A percentile compares a stretch with the other conserved stretches of the same genome.
phyloP scores from a whole-genome alignment of 2,113 vertebrate genomes.

The Puffinus mauretanicus region DNA sequence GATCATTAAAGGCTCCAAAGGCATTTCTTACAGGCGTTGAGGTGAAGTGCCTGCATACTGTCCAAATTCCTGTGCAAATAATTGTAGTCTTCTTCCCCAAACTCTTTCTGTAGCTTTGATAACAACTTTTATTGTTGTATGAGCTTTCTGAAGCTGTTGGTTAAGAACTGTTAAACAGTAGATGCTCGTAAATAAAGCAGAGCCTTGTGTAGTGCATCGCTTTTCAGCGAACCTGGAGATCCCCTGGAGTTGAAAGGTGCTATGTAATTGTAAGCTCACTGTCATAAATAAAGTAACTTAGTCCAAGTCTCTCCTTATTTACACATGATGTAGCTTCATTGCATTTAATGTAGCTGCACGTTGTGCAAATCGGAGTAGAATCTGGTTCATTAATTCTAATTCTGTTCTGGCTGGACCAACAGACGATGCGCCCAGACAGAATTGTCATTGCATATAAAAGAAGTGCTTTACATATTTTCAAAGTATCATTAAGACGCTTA shows the following conservation, averaged over 20 bases:
- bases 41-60: background rate
- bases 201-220: background rate
- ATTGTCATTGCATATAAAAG: constrained; percentile 30
- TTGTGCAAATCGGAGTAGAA: background rate
- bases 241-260: background rate
- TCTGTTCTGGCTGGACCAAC: constrained; percentile 51
- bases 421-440: constrained; percentile 21
- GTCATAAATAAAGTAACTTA: background rate
- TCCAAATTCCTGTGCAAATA: background rate
- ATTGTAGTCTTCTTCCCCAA: background rate
- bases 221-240: background rate
- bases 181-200: background rate
- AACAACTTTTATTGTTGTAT: background rate
- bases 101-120: background rate
- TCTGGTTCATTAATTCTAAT: constrained; percentile 26
- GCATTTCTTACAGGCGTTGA: background rate
- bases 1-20: background rate
- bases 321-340: background rate
- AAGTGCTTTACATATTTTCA: constrained; percentile 51
- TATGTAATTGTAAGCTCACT: background rate
- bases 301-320: background rate
- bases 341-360: background rate
- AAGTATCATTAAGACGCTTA: constrained; percentile 51
- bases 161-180: background rate
- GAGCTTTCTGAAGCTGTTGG: background rate